These are phyloP conservation scores for Mesochorus sp. DNA, from an alignment of 2,888 invertebrate species.

Conservation along the genomic window DNA sequence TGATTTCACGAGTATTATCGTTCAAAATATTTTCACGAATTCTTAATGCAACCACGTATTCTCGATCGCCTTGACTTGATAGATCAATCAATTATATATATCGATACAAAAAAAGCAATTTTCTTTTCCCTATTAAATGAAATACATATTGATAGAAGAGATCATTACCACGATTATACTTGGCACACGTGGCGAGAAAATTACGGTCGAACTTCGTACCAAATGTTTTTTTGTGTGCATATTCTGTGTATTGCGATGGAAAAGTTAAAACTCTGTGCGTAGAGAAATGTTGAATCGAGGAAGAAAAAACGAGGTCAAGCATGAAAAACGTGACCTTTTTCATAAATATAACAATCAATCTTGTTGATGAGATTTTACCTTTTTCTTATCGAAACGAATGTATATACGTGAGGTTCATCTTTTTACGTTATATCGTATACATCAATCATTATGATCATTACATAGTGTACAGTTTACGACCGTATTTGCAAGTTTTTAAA, in stretches of 20 bases:
- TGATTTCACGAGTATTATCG: too few relatives aligned
- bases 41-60: too few relatives aligned
- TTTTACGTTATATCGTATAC: background rate
- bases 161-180: slow-evolving; percentile 18
- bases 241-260: background rate
- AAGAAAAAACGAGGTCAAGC: slow-evolving; percentile 26
- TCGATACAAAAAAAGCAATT: too few relatives aligned
- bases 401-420: slow-evolving; percentile 2
- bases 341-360: slow-evolving; percentile 17
- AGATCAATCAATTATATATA: too few relatives aligned
- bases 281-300: slow-evolving; percentile 2
- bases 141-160: background rate
- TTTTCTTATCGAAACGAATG: background rate
- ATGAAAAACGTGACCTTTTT: background rate
- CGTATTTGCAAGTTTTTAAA: background rate
- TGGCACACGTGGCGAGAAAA: background rate
- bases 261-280: background rate
- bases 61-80: too few relatives aligned
- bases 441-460: slow-evolving; percentile 15
- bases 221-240: background rate
- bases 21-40: too few relatives aligned
- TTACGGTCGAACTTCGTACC: slow-evolving; percentile 39
- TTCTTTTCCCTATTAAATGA: too few relatives aligned
- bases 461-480: background rate
- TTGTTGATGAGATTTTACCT: background rate